phyloP scores from a whole-genome alignment of 2,113 vertebrate species.

The Muntiacus reevesi region DNA sequence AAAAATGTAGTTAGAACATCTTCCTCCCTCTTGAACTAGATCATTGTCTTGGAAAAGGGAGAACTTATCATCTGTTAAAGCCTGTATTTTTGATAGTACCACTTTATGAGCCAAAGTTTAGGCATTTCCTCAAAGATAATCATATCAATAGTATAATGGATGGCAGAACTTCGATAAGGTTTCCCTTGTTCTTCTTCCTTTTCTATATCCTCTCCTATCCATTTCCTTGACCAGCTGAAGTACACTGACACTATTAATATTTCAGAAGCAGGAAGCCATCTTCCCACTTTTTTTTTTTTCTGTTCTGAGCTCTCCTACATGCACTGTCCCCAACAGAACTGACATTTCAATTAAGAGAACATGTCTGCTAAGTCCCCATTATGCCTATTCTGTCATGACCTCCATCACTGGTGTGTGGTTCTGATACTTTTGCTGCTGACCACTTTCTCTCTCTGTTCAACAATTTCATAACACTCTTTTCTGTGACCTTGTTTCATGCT shows the following conservation, averaged over 20 bases:
- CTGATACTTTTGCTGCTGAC: neutral
- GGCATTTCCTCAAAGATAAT: neutral
- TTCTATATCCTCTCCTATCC: neutral
- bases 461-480: neutral
- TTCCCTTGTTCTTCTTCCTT: neutral
- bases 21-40: neutral
- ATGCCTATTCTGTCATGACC: neutral
- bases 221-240: conserved; percentile 38
- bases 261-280: conserved; percentile 30
- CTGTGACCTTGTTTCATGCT: conserved; percentile 28
- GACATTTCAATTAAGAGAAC: conserved; percentile 50
- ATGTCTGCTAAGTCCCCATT: neutral
- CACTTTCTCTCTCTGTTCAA: neutral
- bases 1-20: neutral
- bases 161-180: neutral
- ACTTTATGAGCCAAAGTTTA: neutral
- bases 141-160: neutral
- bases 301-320: neutral
- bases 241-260: conserved; percentile 51
- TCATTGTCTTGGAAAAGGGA: neutral
- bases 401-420: neutral
- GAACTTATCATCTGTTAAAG: neutral
- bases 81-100: neutral
- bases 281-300: neutral
- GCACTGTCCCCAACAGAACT: neutral